A percentile compares a stretch with the other conserved stretches of the same genome.
Evolutionary conservation across 2,888 invertebrate species (phyloP).

Genomic region (Mayetiola destructor): DNA sequence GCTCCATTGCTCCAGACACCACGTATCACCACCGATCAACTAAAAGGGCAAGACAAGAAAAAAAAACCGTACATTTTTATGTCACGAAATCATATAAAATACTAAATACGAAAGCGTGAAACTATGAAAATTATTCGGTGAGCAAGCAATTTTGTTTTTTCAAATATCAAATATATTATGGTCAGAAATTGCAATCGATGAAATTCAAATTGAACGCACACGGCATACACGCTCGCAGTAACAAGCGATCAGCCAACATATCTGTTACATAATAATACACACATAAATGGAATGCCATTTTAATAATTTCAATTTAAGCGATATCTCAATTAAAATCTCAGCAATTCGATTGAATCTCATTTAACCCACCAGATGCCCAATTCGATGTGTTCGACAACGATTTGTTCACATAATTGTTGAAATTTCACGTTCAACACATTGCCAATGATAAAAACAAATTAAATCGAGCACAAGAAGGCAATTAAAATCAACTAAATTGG

Average conservation of each 20-base stretch:
- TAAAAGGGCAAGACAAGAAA: background rate
- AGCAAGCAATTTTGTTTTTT: no score
- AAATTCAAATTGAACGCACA: background rate
- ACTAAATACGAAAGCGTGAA: background rate
- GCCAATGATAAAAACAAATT: background rate
- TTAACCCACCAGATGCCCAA: background rate
- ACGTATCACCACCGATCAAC: no score
- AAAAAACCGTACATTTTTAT: background rate
- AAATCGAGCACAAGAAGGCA: background rate
- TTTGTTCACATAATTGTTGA: background rate
- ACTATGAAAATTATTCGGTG: background rate
- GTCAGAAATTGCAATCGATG: background rate
- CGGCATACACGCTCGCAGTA: background rate
- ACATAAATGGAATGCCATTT: no score
- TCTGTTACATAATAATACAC: no score
- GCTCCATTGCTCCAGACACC: no score
- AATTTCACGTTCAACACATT: background rate
- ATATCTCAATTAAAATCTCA: conserved; percentile 5
- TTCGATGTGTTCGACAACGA: background rate
- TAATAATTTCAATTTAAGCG: conserved; percentile 4
- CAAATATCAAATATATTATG: background rate
- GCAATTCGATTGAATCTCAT: background rate
- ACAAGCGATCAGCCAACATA: background rate
- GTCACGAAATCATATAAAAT: background rate
- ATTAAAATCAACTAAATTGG: conserved; percentile 3